Evolutionary conservation across 2,888 invertebrate genomes (phyloP), one percentile per base, ranked within the genome.

Genomic region (Lasioglossum zephyrum): DNA sequence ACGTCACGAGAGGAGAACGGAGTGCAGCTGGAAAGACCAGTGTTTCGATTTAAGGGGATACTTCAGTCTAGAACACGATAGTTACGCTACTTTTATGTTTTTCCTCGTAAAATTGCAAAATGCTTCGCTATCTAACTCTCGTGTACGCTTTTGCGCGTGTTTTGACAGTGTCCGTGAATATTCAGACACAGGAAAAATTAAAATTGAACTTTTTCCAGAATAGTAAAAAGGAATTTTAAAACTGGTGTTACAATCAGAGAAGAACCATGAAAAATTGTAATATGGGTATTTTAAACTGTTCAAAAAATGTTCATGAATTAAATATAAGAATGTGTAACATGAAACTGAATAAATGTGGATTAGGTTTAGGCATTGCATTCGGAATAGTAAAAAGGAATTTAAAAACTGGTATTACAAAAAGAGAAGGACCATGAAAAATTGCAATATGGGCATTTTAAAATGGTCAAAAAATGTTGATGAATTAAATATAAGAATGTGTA

Each of bases 1-100:
- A 85, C 84, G 74, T 82, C 82, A 47, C 75, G 44, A 69, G 72
- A 36, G 22, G 53, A 73, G 72, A 77, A 78, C 66, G 76, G 39
- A 73, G 41, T 77, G 53, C 57, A 79, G 73, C 49, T 53, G 53
- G 18, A n/a, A 73, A 74, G 76, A 81, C 53, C 73, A 82, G 69
- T 77, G 63, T 31, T 16, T 66, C 69, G 63, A 31, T 22, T 76
- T 31, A 47, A 57, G n/a, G n/a, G n/a, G 57, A 57, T 57, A 57
- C 57, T 57, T 57, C 57, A 9, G n/a, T n/a, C 11, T 57, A 57
- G 31, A 63, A 31, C 16, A 6, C 8, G 63, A 63, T 63, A 26
- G 31, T 63, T 26, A 16, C 6, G 31, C 6, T 63, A 18, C 57
- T 11, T 57, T 57, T 57, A 57, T 11, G 57, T 11, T n/a, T n/a